Evolutionary conservation across 2,113 vertebrate genomes (phyloP), one percentile per base, ranked within the genome.

Genomic region (Salvelinus namaycush): DNA sequence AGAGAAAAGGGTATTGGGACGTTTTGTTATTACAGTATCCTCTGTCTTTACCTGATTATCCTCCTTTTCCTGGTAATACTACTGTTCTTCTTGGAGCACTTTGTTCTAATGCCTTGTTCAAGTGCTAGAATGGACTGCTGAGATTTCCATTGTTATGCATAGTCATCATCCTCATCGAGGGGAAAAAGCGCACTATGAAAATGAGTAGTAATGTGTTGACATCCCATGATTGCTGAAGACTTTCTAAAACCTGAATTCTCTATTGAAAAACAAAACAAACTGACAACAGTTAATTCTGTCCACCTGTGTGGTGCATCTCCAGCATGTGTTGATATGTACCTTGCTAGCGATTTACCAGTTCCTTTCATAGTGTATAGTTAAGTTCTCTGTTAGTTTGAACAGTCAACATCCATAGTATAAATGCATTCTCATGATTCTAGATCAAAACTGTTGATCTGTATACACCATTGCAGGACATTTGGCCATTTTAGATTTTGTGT

Each of bases 401-500:
- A 22, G 64, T 11, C 73, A 65, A 69, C 57, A 65, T 79, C 67
- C 75, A 79, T 85, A 20, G 62, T 77, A 1, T 60, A 73, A 87
- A 84, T 91, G 81, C 54, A 82, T 67, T 67, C 76, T 75, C 81
- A 83, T 83, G 18, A 86, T 73, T 87, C 88, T 89, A 80, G 72
- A 85, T 79, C 62, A 76, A 79, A 76, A 80, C 83, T 83, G 84
- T 83, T 67, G 26, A 85, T 82, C 83, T 73, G 76, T 77, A 59
- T 83, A 70, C 48, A 60, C 90, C 89, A 91, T 93, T 89, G 86
- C 89, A 90, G 88, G 89, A 86, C 89, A 91, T 89, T 91, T 91
- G 92, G 90, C 91, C 90, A 83, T 87, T 79, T 71, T 89, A 89
- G 87, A 86, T 81, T 13, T 81, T 87, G 75, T 89, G 73, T 24